Evolutionary conservation across 2,797 vertebrate genomes (phyloP).

Genomic region (Mionectes olivaceus): DNA sequence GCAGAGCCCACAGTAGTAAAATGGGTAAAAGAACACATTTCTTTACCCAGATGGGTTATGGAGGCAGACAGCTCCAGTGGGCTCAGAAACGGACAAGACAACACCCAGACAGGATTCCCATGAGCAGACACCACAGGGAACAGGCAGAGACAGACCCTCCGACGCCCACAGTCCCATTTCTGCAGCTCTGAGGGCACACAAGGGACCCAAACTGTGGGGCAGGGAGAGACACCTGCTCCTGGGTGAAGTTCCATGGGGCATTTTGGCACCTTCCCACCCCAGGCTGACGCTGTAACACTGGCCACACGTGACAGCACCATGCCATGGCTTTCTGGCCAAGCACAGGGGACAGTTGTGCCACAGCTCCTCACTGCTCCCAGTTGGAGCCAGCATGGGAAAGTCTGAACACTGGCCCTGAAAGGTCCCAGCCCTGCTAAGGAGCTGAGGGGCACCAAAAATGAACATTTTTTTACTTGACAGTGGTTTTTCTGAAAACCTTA

Average conservation of each 20-base stretch:
- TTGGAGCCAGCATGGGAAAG: neutral
- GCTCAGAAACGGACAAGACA: neutral
- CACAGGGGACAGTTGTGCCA: neutral
- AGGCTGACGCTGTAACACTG: neutral
- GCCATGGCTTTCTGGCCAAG: neutral
- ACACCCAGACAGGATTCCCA: neutral
- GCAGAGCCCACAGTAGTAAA: neutral
- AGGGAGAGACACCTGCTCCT: neutral
- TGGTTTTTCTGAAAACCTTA: neutral
- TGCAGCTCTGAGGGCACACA: neutral
- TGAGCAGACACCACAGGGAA: rapidly evolving
- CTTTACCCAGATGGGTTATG: neutral
- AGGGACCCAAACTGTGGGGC: neutral
- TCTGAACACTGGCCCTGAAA: neutral
- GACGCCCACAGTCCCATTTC: rapidly evolving
- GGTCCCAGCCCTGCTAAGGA: neutral
- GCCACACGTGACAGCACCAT: neutral
- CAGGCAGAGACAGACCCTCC: neutral
- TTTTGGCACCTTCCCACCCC: neutral
- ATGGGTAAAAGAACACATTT: neutral
- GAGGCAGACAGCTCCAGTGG: neutral
- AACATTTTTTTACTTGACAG: neutral
- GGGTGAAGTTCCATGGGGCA: neutral
- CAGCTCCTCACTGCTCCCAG: neutral
- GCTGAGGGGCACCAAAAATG: neutral